phyloP scores from a whole-genome alignment of 2,888 invertebrate genomes.

The Drosophila mimetica region DNA sequence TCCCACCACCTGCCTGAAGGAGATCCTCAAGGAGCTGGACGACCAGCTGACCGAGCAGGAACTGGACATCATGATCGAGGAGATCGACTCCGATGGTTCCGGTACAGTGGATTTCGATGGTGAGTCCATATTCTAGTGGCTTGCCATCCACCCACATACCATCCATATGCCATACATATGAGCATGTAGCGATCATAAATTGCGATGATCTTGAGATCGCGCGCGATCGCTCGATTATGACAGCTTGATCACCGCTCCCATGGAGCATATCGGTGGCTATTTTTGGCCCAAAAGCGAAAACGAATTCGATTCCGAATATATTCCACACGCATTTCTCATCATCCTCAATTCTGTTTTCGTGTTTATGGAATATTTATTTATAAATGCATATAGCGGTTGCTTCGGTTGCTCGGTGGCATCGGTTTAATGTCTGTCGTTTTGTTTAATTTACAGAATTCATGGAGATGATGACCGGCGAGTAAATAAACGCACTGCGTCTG shows the following conservation, averaged over 20 bases:
- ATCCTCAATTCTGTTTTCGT: conserved; percentile 19
- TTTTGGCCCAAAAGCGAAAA: conserved; percentile 49
- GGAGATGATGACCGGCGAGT: conserved; percentile 98
- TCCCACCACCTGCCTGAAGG: conserved; percentile 95
- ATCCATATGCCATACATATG: too few species aligned
- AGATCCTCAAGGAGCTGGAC: conserved; percentile 97
- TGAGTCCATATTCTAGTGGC: conserved; percentile 84
- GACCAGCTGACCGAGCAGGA: conserved; percentile 97
- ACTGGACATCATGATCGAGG: conserved; percentile 98
- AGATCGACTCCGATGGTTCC: conserved; percentile 99
- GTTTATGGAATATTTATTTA: conserved; percentile 57
- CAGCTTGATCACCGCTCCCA: conserved; percentile 63
- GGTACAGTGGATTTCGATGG: conserved; percentile 99
- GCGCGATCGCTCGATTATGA: conserved; percentile 65
- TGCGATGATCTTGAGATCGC: conserved; percentile 66
- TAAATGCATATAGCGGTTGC: conserved; percentile 54
- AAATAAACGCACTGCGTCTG: conserved; percentile 83
- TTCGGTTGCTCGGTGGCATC: conserved; percentile 40
- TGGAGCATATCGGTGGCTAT: conserved; percentile 74
- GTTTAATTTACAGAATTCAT: conserved; percentile 92
- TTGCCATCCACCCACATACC: conserved; percentile 48
- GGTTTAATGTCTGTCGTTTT: conserved; percentile 61
- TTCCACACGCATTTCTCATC: conserved; percentile 36
- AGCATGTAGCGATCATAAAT: conserved; percentile 52
- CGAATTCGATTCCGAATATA: conserved; percentile 30